A percentile compares a stretch with the other conserved stretches of the same genome.
Evolutionary conservation across 2,888 invertebrate genomes (phyloP).

Genomic region (Mellilla xanthometata): DNA sequence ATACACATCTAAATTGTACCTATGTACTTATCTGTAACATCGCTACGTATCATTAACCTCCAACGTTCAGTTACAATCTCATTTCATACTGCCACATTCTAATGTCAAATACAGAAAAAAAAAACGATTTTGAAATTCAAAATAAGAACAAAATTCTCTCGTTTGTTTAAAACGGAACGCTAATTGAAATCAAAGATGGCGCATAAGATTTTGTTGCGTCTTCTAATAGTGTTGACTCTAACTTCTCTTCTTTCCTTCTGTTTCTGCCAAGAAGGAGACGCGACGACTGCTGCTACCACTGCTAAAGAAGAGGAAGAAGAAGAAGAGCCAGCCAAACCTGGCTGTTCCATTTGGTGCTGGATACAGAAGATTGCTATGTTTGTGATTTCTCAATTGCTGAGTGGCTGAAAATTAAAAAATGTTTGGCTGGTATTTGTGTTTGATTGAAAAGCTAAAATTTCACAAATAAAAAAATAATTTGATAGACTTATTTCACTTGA

Average conservation of each 20-base stretch:
- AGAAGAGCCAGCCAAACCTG: slow-evolving; percentile 58
- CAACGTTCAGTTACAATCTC: slow-evolving; percentile 11
- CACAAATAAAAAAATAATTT: too few species aligned
- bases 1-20: slow-evolving; percentile 33
- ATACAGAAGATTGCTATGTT: slow-evolving; percentile 79
- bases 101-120: slow-evolving; percentile 18
- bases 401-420: slow-evolving; percentile 41
- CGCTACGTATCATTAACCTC: slow-evolving; percentile 22
- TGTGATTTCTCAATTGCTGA: slow-evolving; percentile 71
- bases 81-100: background rate
- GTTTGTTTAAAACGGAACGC: background rate
- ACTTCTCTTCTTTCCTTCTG: slow-evolving; percentile 41
- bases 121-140: background rate
- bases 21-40: slow-evolving; percentile 16
- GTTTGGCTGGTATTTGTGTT: background rate
- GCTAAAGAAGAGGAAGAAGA: slow-evolving; percentile 64
- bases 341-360: slow-evolving; percentile 80
- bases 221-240: slow-evolving; percentile 45
- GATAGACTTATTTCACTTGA: too few species aligned
- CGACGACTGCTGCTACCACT: slow-evolving; percentile 54
- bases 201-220: slow-evolving; percentile 36
- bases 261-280: slow-evolving; percentile 56
- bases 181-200: slow-evolving; percentile 32
- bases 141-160: background rate
- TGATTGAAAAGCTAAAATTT: too few species aligned